These are phyloP conservation scores for Oreonectes daqikongensis DNA, from an alignment of 2,797 vertebrate species.

Conservation along the genomic window DNA sequence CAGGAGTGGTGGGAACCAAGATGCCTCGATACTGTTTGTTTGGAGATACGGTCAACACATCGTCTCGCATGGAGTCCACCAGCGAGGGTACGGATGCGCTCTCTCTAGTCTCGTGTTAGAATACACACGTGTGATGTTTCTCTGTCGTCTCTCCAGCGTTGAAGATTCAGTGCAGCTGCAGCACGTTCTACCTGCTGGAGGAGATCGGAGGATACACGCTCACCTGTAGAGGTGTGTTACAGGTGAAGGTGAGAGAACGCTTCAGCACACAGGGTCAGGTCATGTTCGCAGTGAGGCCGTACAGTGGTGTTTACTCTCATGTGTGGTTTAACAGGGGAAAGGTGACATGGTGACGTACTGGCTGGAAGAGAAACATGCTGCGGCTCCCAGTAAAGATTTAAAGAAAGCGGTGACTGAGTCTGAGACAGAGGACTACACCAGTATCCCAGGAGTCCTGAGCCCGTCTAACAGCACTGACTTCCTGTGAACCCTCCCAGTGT, in stretches of 20 bases:
- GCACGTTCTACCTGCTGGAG: slow-evolving; percentile 80
- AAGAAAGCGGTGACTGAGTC: slow-evolving; percentile 39
- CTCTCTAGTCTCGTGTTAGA: too few species aligned
- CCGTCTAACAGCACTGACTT: slow-evolving; percentile 49
- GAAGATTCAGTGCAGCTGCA: slow-evolving; percentile 88
- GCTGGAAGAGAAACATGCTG: slow-evolving; percentile 79
- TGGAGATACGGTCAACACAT: slow-evolving; percentile 90
- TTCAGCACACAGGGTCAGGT: neutral
- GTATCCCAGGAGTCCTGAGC: slow-evolving; percentile 72
- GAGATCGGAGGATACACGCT: slow-evolving; percentile 82
- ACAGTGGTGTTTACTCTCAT: neutral
- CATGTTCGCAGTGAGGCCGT: neutral
- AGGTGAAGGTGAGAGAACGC: slow-evolving; percentile 80
- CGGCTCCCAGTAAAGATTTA: slow-evolving; percentile 56
- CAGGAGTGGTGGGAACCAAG: slow-evolving; percentile 90
- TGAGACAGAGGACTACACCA: slow-evolving; percentile 59
- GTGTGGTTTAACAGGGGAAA: slow-evolving; percentile 74
- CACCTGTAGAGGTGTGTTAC: slow-evolving; percentile 79
- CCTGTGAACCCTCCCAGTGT: slow-evolving; percentile 55
- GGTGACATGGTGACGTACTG: slow-evolving; percentile 87
- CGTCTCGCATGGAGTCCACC: slow-evolving; percentile 92
- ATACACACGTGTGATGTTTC: neutral
- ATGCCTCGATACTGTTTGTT: slow-evolving; percentile 94
- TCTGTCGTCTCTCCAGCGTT: slow-evolving; percentile 68
- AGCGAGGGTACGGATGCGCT: slow-evolving; percentile 76